These are phyloP conservation scores for Apamea anceps DNA, from an alignment of 2,888 invertebrate species.

Conservation along the genomic window DNA sequence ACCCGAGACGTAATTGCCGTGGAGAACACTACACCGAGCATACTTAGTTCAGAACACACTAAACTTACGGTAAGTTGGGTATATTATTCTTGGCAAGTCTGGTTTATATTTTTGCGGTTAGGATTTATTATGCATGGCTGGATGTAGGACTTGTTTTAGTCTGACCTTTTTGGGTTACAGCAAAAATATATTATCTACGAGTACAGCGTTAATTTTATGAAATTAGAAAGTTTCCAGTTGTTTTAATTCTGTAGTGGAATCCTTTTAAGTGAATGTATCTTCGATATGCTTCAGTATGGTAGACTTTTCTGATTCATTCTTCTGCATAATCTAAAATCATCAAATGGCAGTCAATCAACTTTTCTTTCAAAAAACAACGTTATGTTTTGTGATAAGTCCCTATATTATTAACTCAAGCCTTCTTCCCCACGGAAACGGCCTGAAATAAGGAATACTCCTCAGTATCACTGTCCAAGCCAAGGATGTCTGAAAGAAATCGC, in stretches of 20 bases:
- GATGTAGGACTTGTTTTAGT: not conserved
- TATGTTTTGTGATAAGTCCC: not conserved
- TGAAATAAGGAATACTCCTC: not conserved
- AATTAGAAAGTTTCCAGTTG: not conserved
- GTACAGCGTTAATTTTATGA: not conserved
- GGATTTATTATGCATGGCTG: constrained; percentile 17
- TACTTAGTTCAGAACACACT: constrained; percentile 37
- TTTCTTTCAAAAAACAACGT: not conserved
- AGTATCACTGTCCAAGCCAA: not conserved
- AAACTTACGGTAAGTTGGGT: constrained; percentile 62
- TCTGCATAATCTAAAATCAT: too few species aligned
- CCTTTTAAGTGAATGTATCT: not conserved
- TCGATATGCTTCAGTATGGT: not conserved
- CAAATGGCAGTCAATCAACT: not conserved
- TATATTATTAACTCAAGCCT: not conserved
- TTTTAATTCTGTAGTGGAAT: not conserved
- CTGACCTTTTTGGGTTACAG: not conserved
- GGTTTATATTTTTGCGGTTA: constrained; percentile 27
- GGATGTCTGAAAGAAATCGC: not conserved
- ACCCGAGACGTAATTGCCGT: constrained; percentile 62
- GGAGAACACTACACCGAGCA: constrained; percentile 56
- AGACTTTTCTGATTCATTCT: not conserved
- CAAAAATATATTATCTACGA: not conserved
- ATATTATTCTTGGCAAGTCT: constrained; percentile 40
- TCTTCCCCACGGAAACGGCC: not conserved